Evolutionary conservation across 2,113 vertebrate species (phyloP).

Genomic region (Gallinago undulata): DNA sequence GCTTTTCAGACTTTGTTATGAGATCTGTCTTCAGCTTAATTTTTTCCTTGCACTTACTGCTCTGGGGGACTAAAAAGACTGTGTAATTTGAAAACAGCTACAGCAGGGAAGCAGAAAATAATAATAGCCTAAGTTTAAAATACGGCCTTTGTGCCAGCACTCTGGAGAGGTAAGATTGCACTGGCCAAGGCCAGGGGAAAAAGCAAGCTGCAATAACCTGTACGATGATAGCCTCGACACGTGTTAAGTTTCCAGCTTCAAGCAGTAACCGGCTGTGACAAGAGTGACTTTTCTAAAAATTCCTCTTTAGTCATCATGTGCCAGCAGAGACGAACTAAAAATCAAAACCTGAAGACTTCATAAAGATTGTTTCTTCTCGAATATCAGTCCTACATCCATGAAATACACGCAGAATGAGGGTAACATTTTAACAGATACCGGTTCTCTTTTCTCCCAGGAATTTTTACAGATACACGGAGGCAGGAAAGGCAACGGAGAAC

Average conservation of each 20-base stretch:
- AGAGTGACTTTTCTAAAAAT: conserved; percentile 35
- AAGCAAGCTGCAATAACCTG: background rate
- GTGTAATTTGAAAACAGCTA: background rate
- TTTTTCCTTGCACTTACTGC: background rate
- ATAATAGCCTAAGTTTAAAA: background rate
- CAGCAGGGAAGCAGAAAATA: background rate
- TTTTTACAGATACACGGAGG: background rate
- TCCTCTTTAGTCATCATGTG: conserved; percentile 42
- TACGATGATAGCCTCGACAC: background rate
- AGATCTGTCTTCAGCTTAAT: background rate
- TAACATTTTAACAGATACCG: background rate
- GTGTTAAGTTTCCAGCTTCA: background rate
- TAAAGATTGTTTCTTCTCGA: conserved; percentile 1
- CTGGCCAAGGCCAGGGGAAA: background rate
- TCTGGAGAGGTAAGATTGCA: background rate
- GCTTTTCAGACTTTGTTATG: background rate
- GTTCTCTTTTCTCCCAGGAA: background rate
- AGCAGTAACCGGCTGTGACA: background rate
- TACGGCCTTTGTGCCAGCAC: background rate
- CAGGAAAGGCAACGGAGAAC: background rate
- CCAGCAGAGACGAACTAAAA: background rate
- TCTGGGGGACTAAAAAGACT: background rate
- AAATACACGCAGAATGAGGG: background rate
- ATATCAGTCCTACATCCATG: background rate
- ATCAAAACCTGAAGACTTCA: background rate